Evolutionary conservation across 2,888 invertebrate species (phyloP), one percentile per base, ranked within the genome.

Genomic region (Ashinkailepas kermadecensis): DNA sequence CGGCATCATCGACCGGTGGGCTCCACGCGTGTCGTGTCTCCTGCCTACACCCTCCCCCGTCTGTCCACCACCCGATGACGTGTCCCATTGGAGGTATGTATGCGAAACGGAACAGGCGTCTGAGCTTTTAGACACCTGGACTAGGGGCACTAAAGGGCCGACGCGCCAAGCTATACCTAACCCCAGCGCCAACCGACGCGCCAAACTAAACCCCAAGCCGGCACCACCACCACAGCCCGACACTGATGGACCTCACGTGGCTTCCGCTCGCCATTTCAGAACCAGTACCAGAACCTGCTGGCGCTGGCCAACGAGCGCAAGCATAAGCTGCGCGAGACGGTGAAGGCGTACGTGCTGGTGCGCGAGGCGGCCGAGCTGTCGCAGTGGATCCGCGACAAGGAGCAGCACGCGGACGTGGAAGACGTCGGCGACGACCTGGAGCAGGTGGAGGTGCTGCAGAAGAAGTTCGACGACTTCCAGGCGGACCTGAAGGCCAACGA

Each of bases 401-500:
- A 99, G 88, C 96, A 96, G 89, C 95, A 97, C 88, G 98, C 98
- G 6, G 95, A 97, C 87, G 95, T 97, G 62, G 95, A 96, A 86
- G 97, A 98, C 88, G 96, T 98, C 1, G 98, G 98, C 82, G 97
- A 97, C 87, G 99, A 99, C 89, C 90, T 99, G 85, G 99, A 99
- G 88, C 97, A 99, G 87, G 99, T 99, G 78, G 99, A 99, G 89
- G 97, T 98, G 81, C 92, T 98, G 91, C 99, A 99, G 89, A 98
- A 99, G 93, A 98, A 98, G 89, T 99, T 99, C 89, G 98, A 99
- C 88, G 99, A 99, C 89, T 99, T 99, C 92, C 96, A 96, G 88
- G 95, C 96, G 85, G 98, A 98, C 87, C 89, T 99, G 86, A 96
- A 96, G 87, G 97, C 98, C 8, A 98, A 98, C 88, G 98, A 99